Conservation (phyloP, 2,797 vertebrate species). For the Triplophysa bombifrons region DNA sequence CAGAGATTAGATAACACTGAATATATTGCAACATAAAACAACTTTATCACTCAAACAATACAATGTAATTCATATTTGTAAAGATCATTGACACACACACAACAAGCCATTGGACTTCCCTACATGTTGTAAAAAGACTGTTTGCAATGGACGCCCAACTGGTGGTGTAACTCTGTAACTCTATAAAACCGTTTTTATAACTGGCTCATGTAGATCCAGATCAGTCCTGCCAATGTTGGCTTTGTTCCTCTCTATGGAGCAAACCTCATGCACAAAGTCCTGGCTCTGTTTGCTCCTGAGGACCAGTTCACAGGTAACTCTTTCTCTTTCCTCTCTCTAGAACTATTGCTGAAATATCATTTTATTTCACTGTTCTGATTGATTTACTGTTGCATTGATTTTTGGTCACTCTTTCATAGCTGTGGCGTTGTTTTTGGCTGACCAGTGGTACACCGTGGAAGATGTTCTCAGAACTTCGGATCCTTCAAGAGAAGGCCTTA, state of each 20-base stretch:
- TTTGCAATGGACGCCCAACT: neutral
- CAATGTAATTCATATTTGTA: too few species aligned
- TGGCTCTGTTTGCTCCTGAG: slow-evolving; percentile 83
- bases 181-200: neutral
- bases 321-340: neutral
- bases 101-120: neutral
- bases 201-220: slow-evolving; percentile 73
- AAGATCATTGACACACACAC: too few species aligned
- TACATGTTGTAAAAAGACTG: neutral
- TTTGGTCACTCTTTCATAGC: slow-evolving; percentile 62
- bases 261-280: slow-evolving; percentile 78
- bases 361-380: neutral
- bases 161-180: neutral
- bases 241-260: slow-evolving; percentile 82
- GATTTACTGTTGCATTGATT: neutral
- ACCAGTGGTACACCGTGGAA: slow-evolving; percentile 83
- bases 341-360: neutral
- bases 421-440: slow-evolving; percentile 82
- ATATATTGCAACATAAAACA: too few species aligned
- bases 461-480: slow-evolving; percentile 81
- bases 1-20: neutral
- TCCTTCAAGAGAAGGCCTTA: slow-evolving; percentile 76
- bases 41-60: too few species aligned
- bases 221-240: slow-evolving; percentile 77
- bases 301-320: slow-evolving; percentile 79